phyloP scores from a whole-genome alignment of 1,140 invertebrate species.

The Neuroterus valhalla region DNA sequence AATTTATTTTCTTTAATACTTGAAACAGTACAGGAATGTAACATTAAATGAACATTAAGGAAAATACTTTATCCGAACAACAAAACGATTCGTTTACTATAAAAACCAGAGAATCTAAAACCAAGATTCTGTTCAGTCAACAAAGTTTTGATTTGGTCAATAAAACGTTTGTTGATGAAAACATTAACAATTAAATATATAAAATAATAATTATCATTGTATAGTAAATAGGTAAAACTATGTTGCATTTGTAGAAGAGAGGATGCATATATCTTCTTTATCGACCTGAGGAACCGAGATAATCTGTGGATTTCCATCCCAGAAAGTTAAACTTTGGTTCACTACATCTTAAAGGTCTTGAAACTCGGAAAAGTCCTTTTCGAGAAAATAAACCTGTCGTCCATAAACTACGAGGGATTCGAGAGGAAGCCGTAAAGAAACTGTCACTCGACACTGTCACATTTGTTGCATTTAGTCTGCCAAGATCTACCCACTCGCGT shows the following conservation, averaged over 20 bases:
- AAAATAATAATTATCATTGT: neutral
- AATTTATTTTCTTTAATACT: no score
- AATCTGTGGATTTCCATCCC: slow-evolving; percentile 14
- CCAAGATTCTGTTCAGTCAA: no score
- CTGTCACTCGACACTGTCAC: slow-evolving; percentile 42
- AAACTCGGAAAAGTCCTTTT: slow-evolving; percentile 14
- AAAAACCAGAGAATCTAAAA: no score
- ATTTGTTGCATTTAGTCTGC: slow-evolving; percentile 33
- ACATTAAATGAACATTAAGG: no score
- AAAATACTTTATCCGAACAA: no score
- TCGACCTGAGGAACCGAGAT: slow-evolving; percentile 6
- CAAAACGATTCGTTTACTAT: no score
- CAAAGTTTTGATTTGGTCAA: no score
- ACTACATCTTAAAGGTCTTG: slow-evolving; percentile 20
- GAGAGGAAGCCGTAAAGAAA: slow-evolving; percentile 42
- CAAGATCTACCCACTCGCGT: neutral
- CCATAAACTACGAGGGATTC: slow-evolving; percentile 39
- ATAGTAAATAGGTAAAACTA: slow-evolving; percentile 7
- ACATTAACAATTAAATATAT: neutral
- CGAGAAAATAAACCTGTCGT: slow-evolving; percentile 43
- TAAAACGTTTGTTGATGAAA: no score
- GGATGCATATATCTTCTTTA: slow-evolving; percentile 7
- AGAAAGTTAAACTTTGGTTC: slow-evolving; percentile 11
- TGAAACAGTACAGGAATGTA: no score
- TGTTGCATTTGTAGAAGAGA: neutral